Conservation (phyloP, 1,140 invertebrate genomes). For the Melipona quadrifasciata region DNA sequence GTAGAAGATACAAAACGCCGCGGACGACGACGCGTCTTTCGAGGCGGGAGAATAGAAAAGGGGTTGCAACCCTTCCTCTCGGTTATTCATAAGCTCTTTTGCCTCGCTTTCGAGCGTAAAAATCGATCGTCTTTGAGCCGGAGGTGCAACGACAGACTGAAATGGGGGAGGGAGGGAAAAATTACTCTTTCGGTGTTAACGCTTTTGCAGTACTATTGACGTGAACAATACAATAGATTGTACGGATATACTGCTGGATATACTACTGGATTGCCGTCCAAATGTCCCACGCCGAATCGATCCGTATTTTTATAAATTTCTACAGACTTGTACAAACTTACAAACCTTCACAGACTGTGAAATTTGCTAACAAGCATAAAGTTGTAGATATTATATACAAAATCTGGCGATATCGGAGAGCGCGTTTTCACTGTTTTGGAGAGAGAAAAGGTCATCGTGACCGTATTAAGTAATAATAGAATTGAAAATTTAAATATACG, state of each 20-base stretch:
- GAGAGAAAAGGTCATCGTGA: too few relatives aligned
- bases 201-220: background rate
- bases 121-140: slow-evolving; percentile 3
- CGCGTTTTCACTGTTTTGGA: too few relatives aligned
- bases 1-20: background rate
- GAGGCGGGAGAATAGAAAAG: background rate
- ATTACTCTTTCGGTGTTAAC: too few relatives aligned
- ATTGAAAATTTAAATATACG: too few relatives aligned
- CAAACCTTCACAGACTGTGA: too few relatives aligned
- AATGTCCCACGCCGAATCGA: background rate
- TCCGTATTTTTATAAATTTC: too few relatives aligned
- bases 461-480: too few relatives aligned
- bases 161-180: background rate
- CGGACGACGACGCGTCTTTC: background rate
- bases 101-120: background rate
- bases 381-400: too few relatives aligned
- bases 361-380: too few relatives aligned
- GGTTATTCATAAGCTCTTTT: background rate
- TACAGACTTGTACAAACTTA: too few relatives aligned
- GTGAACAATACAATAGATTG: background rate
- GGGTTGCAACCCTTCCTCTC: background rate
- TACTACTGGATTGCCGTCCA: background rate
- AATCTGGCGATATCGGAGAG: too few relatives aligned
- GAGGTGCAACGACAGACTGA: background rate
- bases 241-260: background rate